Base-by-base conservation (phyloP, 1,140 invertebrate genomes). In the Halotydeus destructor region DNA sequence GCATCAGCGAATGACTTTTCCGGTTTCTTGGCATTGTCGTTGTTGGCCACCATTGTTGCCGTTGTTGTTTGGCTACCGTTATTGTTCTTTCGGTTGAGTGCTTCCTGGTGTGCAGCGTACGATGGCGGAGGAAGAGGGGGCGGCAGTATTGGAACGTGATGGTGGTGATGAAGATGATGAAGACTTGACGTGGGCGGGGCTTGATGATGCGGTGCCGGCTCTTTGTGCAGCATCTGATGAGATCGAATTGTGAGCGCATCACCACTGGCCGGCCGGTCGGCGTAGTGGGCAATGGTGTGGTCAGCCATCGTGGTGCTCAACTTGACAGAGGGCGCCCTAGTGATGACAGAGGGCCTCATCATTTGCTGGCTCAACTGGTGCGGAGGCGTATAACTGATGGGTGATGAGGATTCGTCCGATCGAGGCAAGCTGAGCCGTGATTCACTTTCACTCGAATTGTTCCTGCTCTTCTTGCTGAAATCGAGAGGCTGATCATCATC, bases 401-500 rank as follows among this genome's bases (percentile, higher is more conserved):
- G 9, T 12, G 33, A 9, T 6, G 14, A 35, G 19, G 9, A 9
- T 6, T 14, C 8, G 8, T 34, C 14, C 22, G 33, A 34, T 6
- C 14, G 8, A 19, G 33, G 21, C 5, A 9, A 5, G 21, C 5
- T 34, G 8, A 19, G 14, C n/a, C 22, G 33, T 16, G 33, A 34
- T 38, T 38, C 36, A 19, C 21, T 21, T 23, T 18, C 6, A 23
- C 25, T 11, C 5, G 4, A 4, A 14, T 5, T 19, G 21, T 21
- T 6, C 6, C 25, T 16, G 12, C 12, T 19, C 21, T 38, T 38
- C 21, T 19, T 21, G 25, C 36, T 38, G 11, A 38, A 16, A 23
- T 38, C 36, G 6, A 38, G 19, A 6, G 36, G 36, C 25, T 38
- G 6, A 5, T 38, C 36, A 5, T 38, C 36, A 19, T 38, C 36